Conservation (phyloP, 2,888 invertebrate genomes). For the Selenia dentaria region DNA sequence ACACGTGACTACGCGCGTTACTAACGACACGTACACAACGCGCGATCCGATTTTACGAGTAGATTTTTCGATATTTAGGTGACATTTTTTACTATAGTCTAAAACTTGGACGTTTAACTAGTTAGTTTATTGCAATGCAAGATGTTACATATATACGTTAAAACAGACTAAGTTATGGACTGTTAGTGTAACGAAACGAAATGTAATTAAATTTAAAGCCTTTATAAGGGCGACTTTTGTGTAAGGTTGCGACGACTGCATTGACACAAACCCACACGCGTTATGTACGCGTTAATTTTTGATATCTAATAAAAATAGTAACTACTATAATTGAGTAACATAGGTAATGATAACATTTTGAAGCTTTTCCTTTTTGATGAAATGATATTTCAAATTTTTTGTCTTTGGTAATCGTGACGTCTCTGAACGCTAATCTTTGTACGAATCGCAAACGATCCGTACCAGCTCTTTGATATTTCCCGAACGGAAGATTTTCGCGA, state of each 20-base stretch:
- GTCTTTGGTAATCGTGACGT: constrained; percentile 45
- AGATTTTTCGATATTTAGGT: constrained; percentile 1
- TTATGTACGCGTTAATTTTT: constrained; percentile 56
- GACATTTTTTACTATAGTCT: constrained; percentile 3
- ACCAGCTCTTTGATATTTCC: constrained; percentile 46
- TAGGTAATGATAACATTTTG: constrained; percentile 21
- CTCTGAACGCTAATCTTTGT: constrained; percentile 53
- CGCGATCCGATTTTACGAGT: neutral
- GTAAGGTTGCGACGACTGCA: constrained; percentile 60
- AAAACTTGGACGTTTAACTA: constrained; percentile 14
- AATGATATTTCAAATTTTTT: constrained; percentile 40
- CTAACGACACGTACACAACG: neutral
- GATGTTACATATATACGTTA: constrained; percentile 17
- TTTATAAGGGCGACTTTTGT: constrained; percentile 32
- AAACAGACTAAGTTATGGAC: constrained; percentile 32
- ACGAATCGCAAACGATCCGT: constrained; percentile 26
- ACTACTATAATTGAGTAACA: constrained; percentile 25
- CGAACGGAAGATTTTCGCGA: constrained; percentile 55
- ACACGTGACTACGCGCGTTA: too few species aligned
- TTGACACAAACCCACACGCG: constrained; percentile 82
- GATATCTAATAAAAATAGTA: constrained; percentile 37
- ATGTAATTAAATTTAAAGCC: constrained; percentile 40
- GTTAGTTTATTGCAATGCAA: constrained; percentile 37
- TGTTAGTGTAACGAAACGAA: constrained; percentile 44
- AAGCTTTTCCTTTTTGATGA: constrained; percentile 40